Percentiles rank a stretch among this genome's conserved stretches.
Conservation (phyloP, 2,888 invertebrate genomes). For the Agrotis clavis region DNA sequence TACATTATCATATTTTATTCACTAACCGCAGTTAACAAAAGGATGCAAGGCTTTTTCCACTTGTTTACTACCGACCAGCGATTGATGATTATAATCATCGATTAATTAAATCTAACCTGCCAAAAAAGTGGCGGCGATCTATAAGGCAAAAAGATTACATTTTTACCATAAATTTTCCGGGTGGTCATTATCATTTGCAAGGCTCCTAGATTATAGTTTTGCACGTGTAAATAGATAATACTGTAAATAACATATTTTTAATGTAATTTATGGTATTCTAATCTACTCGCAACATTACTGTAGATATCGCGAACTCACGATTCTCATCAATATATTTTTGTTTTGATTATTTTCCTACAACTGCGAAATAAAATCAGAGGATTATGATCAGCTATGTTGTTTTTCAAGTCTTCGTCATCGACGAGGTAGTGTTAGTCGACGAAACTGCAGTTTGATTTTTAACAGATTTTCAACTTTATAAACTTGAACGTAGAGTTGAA, state of each 20-base stretch:
- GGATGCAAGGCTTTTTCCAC: neutral
- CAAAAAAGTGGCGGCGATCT: neutral
- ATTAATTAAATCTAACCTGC: slow-evolving; percentile 12
- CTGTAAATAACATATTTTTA: neutral
- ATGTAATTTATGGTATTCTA: neutral
- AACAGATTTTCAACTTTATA: too few relatives aligned
- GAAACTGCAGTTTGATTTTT: too few relatives aligned
- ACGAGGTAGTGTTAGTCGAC: too few relatives aligned
- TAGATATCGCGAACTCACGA: too few relatives aligned
- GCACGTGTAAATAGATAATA: slow-evolving; percentile 10
- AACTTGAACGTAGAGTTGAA: too few relatives aligned
- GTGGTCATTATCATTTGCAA: neutral
- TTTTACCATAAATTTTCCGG: slow-evolving; percentile 26
- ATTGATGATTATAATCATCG: neutral
- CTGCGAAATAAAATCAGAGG: too few relatives aligned
- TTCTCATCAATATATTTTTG: too few relatives aligned
- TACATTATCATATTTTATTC: neutral
- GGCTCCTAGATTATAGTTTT: slow-evolving; percentile 10
- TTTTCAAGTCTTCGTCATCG: too few relatives aligned
- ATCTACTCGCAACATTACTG: neutral
- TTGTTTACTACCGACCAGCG: neutral
- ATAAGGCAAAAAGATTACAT: slow-evolving; percentile 21
- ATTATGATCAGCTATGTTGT: too few relatives aligned
- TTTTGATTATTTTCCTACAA: too few relatives aligned
- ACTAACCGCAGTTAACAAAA: neutral